phyloP scores from a whole-genome alignment of 1,140 invertebrate genomes.

The Chionoecetes opilio region DNA sequence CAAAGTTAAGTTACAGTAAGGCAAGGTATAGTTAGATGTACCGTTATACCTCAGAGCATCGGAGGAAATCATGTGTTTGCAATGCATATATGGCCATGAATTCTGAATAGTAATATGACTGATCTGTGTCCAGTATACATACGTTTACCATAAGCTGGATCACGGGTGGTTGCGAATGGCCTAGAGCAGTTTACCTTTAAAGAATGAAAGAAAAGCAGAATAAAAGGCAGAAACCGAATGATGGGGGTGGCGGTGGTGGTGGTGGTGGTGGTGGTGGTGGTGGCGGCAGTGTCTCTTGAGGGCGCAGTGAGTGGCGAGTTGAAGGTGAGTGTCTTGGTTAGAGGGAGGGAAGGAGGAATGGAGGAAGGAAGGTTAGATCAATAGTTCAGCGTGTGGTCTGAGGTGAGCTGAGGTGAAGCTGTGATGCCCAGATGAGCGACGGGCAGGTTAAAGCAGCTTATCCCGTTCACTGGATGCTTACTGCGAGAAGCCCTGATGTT shows the following conservation, averaged over 20 bases:
- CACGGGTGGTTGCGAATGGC: not conserved
- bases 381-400: not conserved
- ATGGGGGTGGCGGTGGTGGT: not conserved
- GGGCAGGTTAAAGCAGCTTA: conserved; percentile 1
- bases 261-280: too few species aligned
- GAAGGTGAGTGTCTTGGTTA: not conserved
- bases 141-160: not conserved
- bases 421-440: not conserved
- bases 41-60: too few species aligned
- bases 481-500: too few species aligned
- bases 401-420: conserved; percentile 24
- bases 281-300: not conserved
- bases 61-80: too few species aligned
- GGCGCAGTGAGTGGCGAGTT: conserved; percentile 4
- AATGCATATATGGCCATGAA: too few species aligned
- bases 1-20: too few species aligned
- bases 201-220: not conserved
- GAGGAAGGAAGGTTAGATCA: not conserved
- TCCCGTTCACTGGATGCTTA: not conserved
- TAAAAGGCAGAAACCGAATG: not conserved
- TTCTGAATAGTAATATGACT: too few species aligned
- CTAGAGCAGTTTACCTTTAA: not conserved
- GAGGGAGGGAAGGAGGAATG: conserved; percentile 10
- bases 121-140: too few species aligned
- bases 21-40: too few species aligned